Conservation (phyloP, 1,140 invertebrate species). For the Telenomus remus region DNA sequence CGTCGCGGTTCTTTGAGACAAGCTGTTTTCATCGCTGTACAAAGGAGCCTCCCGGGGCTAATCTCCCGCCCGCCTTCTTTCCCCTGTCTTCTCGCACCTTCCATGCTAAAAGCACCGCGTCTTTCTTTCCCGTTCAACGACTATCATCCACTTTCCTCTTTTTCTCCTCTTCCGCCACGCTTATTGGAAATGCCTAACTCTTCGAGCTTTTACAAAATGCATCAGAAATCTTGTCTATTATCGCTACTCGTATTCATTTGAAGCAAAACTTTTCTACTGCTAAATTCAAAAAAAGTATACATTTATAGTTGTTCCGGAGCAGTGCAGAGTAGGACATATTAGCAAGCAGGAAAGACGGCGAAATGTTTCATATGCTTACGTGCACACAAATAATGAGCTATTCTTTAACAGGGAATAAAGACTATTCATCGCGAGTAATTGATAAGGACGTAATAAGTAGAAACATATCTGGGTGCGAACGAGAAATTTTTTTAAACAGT, state of each 20-base stretch:
- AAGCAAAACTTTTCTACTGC: no score
- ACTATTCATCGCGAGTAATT: conserved; percentile 68
- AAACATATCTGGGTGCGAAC: conserved; percentile 12
- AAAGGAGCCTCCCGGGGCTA: conserved; percentile 71
- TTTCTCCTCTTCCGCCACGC: conserved; percentile 11
- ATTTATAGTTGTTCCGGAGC: conserved; percentile 23
- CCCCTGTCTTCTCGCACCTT: conserved; percentile 47
- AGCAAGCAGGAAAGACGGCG: conserved; percentile 52
- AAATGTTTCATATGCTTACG: conserved; percentile 75
- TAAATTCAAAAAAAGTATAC: no score
- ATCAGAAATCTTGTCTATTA: no score
- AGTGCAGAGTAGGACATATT: conserved; percentile 48
- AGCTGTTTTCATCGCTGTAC: conserved; percentile 70
- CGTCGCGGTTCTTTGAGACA: conserved; percentile 73
- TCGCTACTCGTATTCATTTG: no score
- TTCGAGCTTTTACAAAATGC: no score
- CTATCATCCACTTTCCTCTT: conserved; percentile 34
- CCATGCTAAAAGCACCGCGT: conserved; percentile 28
- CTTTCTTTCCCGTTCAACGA: conserved; percentile 39
- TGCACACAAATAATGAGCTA: conserved; percentile 75
- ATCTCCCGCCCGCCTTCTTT: conserved; percentile 62
- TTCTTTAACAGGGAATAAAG: conserved; percentile 75
- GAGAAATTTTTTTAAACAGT: conserved; percentile 19
- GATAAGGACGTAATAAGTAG: conserved; percentile 66
- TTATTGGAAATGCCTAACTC: conserved; percentile 36